Base-by-base conservation (phyloP, 2,797 vertebrate species). In the Phoebastria nigripes region DNA sequence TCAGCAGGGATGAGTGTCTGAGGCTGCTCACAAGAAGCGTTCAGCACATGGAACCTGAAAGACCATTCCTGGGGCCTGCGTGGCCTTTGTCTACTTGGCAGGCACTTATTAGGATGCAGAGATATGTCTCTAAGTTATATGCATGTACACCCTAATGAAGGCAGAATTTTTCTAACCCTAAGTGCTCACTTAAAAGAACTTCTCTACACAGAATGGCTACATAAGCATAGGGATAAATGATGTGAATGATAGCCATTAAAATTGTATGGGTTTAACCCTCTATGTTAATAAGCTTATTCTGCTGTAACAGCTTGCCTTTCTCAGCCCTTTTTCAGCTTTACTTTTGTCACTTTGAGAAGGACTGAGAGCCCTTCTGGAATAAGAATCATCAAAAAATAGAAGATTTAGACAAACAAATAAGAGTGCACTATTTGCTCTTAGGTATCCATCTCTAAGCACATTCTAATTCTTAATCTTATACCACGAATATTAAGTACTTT, bases 91-190 rank as follows among this genome's bases (percentile, higher is more conserved):
- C 74, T 94, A 56, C 77, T 91, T 73, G 31, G 84, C 72, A 93
- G 91, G 82, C 71, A 95, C 49, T 77, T 76, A 86, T 24, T 66
- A 83, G 74, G 78, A 95, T 80, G 73, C 93, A 86, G 78, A 87
- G 55, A 93, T 71, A 33, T 29, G 82, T 73, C 71, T 84, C 76
- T 78, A 92, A 93, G 74, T 73, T 79, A 70, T 18, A 84, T 58
- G 69, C 46, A 91, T 3, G 14, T 72, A 82, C 16, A 71, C 17
- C 33, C 46, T 81, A 96, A 95, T 42, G 47, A 94, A 94, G 42
- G 56, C 49, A 96, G 94, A 88, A 95, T 91, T 91, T 94, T 92
- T 95, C 67, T 85, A 87, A 71, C 46, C 61, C 55, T 72, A 96
- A 82, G n/a, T 59, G 78, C 63, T 94, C 62, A 58, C 73, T 88